Base-by-base conservation (phyloP, 2,113 vertebrate genomes). In the Erinaceus europaeus region DNA sequence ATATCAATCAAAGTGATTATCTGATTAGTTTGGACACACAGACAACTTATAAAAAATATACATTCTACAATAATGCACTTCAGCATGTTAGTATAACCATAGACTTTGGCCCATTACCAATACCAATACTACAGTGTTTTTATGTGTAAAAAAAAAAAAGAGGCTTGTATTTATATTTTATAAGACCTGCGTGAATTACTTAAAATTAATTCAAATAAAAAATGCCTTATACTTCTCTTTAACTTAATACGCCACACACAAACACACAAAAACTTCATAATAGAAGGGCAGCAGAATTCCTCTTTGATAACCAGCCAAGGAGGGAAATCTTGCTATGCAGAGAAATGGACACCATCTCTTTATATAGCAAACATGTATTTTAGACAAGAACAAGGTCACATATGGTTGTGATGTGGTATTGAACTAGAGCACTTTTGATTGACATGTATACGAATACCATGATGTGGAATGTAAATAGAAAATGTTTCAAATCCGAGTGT, bases 181-280 rank as follows among this genome's bases (percentile, higher is more conserved):
- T 78, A 84, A 84, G 91, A 32, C 65, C 90, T 68, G 53, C 88
- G 83, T 93, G 94, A 96, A 95, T 89, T 93, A 91, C 94, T 95
- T 93, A 90, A 81, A 93, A 93, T 93, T 95, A 92, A 85, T 95
- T 96, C 92, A 96, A 86, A 88, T n/a, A 97, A 93, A 44, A 94
- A 94, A 90, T 5, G 38, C 82, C 92, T 36, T 89, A 76, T 91
- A 79, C 91, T 92, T 72, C 89, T 93, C 86, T 80, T 91, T 95
- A 82, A 85, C 9, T 3, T 93, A 79, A 64, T 38, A 94, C 52
- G 89, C 75, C 91, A 62, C 61, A 84, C n/a, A 86, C 53, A 29
- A 55, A 18, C 21, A 53, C 52, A 53, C 18, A 94, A 76, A 94
- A 84, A 46, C 83, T 92, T 89, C 67, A 87, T 84, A 90, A 85